A percentile compares a stretch with the other conserved stretches of the same genome.
Conservation (phyloP, 2,888 invertebrate species). For the Creontiades dilutus region DNA sequence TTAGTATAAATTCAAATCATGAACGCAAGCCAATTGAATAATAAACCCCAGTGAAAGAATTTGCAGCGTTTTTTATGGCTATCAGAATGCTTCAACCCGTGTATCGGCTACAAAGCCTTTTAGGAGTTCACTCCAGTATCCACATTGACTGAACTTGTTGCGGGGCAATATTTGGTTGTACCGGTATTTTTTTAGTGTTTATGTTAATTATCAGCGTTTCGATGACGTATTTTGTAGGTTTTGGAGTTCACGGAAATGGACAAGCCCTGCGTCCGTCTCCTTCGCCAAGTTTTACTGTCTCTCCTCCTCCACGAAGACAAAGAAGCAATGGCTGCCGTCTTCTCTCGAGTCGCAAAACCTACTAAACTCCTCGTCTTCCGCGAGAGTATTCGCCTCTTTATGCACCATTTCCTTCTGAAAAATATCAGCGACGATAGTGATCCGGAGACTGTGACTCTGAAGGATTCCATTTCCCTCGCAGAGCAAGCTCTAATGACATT, state of each 20-base stretch:
- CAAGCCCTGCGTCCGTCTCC: slow-evolving; percentile 87
- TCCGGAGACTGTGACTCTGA: slow-evolving; percentile 36
- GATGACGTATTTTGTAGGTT: slow-evolving; percentile 81
- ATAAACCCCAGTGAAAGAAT: no score
- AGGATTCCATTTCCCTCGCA: slow-evolving; percentile 39
- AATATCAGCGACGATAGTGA: slow-evolving; percentile 75
- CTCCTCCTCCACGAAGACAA: slow-evolving; percentile 85
- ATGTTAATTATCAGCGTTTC: no score
- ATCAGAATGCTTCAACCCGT: no score
- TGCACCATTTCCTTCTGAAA: slow-evolving; percentile 90
- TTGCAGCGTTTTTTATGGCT: no score
- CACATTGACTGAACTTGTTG: no score
- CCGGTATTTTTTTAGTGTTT: no score
- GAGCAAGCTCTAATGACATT: slow-evolving; percentile 45
- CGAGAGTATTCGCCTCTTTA: slow-evolving; percentile 90
- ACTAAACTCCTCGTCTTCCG: slow-evolving; percentile 88
- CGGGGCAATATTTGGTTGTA: no score
- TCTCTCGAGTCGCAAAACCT: slow-evolving; percentile 86
- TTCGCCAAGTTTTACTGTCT: slow-evolving; percentile 87
- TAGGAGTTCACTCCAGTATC: no score
- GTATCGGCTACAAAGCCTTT: no score
- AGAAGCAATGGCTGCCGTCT: slow-evolving; percentile 83
- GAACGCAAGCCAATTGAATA: no score
- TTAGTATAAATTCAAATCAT: no score
- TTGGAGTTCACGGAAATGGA: slow-evolving; percentile 92